Conservation (phyloP, 2,888 invertebrate genomes). For the Drosophila flavopinicola region DNA sequence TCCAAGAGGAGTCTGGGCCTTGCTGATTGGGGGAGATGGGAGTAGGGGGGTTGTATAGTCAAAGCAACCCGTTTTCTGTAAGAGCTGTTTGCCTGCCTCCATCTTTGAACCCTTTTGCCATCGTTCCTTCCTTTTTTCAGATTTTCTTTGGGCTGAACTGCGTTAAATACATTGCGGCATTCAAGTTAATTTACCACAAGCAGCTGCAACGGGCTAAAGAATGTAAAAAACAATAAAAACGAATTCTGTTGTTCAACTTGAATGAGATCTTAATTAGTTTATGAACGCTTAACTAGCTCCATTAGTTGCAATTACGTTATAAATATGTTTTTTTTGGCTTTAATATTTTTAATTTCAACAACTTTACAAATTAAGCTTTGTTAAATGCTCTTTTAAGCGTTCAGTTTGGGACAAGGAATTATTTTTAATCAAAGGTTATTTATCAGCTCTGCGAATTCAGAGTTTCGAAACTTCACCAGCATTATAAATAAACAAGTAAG, state of each 20-base stretch:
- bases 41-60: slow-evolving; percentile 20
- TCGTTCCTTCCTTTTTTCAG: slow-evolving; percentile 12
- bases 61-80: slow-evolving; percentile 20
- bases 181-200: slow-evolving; percentile 76
- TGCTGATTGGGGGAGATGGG: not conserved
- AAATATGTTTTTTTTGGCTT: slow-evolving; percentile 45
- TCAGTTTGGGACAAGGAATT: no score
- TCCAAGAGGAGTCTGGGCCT: slow-evolving; percentile 4
- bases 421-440: no score
- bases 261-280: slow-evolving; percentile 67
- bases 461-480: no score
- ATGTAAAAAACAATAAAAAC: slow-evolving; percentile 21
- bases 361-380: not conserved
- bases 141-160: slow-evolving; percentile 35
- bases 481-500: no score
- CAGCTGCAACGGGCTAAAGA: slow-evolving; percentile 28
- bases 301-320: slow-evolving; percentile 56
- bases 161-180: slow-evolving; percentile 77
- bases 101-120: slow-evolving; percentile 60
- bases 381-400: no score
- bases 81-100: slow-evolving; percentile 31
- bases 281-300: slow-evolving; percentile 63
- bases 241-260: slow-evolving; percentile 42
- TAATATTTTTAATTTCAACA: slow-evolving; percentile 23
- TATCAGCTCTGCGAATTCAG: no score